These are phyloP conservation scores for Ernsta delagoae DNA, from an alignment of 2,888 invertebrate genomes.

Conservation along the genomic window DNA sequence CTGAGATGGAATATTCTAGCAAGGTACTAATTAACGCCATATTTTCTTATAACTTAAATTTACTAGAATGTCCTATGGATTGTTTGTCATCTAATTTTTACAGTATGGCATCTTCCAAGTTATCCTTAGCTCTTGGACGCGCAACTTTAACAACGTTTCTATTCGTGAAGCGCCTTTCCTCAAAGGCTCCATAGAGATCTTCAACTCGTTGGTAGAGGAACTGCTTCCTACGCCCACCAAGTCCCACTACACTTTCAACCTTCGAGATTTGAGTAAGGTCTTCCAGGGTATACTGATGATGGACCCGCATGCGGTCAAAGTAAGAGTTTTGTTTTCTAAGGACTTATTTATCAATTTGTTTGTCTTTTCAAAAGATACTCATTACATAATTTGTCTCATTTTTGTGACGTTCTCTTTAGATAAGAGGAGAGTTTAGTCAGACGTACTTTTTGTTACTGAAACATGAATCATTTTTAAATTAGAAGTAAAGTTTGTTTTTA, in stretches of 20 bases:
- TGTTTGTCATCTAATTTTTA: conserved; percentile 39
- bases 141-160: conserved; percentile 58
- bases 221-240: conserved; percentile 95
- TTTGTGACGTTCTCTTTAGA: no score
- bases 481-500: not conserved
- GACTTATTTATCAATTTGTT: no score
- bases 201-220: conserved; percentile 86
- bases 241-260: conserved; percentile 95
- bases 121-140: conserved; percentile 89
- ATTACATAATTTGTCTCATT: no score
- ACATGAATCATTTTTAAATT: no score
- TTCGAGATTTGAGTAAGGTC: conserved; percentile 93
- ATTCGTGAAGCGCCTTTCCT: conserved; percentile 82
- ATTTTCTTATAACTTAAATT: no score
- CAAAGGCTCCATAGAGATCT: conserved; percentile 88
- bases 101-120: conserved; percentile 87
- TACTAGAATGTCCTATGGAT: not conserved
- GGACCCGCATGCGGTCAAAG: conserved; percentile 86
- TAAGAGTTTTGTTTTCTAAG: conserved; percentile 52
- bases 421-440: no score
- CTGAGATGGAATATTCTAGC: conserved; percentile 90
- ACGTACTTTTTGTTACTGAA: no score
- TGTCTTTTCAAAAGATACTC: no score
- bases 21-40: conserved; percentile 82
- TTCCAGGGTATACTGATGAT: conserved; percentile 92